Evolutionary conservation across 92 coral and sea anemone species (phyloP).

Genomic region (Nematostella vectensis): DNA sequence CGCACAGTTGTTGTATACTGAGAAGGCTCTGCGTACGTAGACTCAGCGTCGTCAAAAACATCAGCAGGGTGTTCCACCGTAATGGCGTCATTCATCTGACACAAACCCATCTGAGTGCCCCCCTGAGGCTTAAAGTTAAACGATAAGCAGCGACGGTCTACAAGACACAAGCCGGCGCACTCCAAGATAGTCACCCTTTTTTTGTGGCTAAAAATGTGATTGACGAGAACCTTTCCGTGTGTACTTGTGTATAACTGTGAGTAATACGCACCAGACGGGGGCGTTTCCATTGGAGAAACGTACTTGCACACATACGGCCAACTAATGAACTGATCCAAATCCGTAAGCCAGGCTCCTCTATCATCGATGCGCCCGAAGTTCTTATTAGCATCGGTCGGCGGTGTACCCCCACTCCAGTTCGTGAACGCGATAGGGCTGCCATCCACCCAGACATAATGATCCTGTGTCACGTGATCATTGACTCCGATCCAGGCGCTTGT

Average conservation of each 20-base stretch:
- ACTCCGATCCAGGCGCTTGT: constrained; percentile 15
- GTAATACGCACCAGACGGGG: background rate
- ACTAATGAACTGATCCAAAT: background rate
- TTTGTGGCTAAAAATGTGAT: constrained; percentile 7
- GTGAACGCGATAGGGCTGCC: constrained; percentile 5
- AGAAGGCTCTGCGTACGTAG: constrained; percentile 14
- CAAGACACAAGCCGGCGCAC: constrained; percentile 12
- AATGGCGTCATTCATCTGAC: constrained; percentile 11
- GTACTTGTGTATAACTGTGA: constrained; percentile 10
- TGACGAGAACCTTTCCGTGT: constrained; percentile 1
- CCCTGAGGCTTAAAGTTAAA: constrained; percentile 5
- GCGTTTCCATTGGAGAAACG: background rate
- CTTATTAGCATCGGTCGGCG: no score
- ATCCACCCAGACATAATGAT: constrained; percentile 7
- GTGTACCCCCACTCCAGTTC: constrained; percentile 3
- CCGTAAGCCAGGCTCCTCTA: background rate
- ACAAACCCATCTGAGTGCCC: background rate
- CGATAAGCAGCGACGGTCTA: constrained; percentile 9
- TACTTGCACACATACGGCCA: constrained; percentile 6
- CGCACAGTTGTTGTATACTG: no score
- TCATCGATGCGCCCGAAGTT: background rate
- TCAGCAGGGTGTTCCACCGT: constrained; percentile 17
- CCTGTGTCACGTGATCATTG: constrained; percentile 6
- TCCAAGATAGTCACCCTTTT: constrained; percentile 5
- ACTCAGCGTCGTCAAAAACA: constrained; percentile 3